Evolutionary conservation across 2,113 vertebrate species (phyloP).

Genomic region (Athene noctua): DNA sequence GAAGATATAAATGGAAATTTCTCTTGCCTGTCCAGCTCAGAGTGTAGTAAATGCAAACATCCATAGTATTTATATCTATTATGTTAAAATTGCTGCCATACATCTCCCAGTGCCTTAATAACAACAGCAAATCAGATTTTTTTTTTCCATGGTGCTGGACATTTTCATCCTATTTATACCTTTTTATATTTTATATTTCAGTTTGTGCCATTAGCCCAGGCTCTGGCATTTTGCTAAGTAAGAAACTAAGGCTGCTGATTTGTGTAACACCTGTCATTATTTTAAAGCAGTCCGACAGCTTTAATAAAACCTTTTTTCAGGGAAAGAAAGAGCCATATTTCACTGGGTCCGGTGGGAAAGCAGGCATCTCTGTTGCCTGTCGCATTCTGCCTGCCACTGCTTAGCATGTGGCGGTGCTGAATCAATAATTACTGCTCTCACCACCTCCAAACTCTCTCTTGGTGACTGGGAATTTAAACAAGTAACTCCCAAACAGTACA

Average conservation of each 20-base stretch:
- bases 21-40: background rate
- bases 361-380: background rate
- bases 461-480: background rate
- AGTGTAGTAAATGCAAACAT: background rate
- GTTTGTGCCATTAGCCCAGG: background rate
- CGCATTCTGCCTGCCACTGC: background rate
- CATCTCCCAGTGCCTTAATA: background rate
- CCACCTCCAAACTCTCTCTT: background rate
- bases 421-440: background rate
- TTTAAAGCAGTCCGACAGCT: constrained; percentile 17
- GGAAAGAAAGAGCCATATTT: background rate
- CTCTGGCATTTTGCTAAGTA: background rate
- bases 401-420: background rate
- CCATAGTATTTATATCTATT: background rate
- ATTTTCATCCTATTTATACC: background rate
- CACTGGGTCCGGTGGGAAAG: background rate
- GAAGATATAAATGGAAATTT: background rate
- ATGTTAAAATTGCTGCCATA: background rate
- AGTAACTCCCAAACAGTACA: background rate
- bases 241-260: constrained; percentile 2
- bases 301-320: constrained; percentile 57
- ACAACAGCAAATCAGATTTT: background rate
- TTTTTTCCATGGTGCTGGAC: background rate
- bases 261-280: constrained; percentile 32
- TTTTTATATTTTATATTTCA: background rate